phyloP scores from a whole-genome alignment of 2,113 vertebrate species.

The Phyllostomus discolor region DNA sequence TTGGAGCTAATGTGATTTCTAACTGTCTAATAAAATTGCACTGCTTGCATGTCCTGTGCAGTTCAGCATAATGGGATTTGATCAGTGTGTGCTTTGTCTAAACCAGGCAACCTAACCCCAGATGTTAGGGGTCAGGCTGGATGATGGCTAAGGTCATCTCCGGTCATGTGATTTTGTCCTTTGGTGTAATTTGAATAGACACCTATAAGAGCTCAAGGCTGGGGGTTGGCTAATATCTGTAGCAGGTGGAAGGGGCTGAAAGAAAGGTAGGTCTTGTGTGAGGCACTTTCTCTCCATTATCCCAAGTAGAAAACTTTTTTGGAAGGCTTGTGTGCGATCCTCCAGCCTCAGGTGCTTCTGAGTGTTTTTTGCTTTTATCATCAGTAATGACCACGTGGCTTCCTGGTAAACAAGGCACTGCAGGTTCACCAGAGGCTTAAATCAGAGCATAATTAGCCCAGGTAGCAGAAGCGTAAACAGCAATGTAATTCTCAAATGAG shows the following conservation, averaged over 20 bases:
- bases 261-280: background rate
- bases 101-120: conserved; percentile 30
- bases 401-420: background rate
- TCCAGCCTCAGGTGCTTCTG: background rate
- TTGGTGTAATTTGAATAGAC: conserved; percentile 17
- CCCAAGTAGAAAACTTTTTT: background rate
- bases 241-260: background rate
- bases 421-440: background rate
- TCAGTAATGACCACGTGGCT: background rate
- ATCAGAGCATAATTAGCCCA: background rate
- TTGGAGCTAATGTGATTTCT: conserved; percentile 68
- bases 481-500: background rate
- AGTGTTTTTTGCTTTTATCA: background rate
- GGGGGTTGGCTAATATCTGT: background rate
- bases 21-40: conserved; percentile 68
- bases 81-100: conserved; percentile 39
- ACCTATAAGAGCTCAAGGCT: background rate
- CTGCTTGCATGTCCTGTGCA: conserved; percentile 44
- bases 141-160: conserved; percentile 35
- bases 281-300: background rate
- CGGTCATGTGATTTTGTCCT: background rate
- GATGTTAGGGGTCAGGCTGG: background rate
- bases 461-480: background rate
- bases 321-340: background rate
- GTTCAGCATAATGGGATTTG: conserved; percentile 66